A percentile compares a stretch with the other conserved stretches of the same genome.
Evolutionary conservation across 2,888 invertebrate genomes (phyloP).

Genomic region (Mesodorylaimus sp.): DNA sequence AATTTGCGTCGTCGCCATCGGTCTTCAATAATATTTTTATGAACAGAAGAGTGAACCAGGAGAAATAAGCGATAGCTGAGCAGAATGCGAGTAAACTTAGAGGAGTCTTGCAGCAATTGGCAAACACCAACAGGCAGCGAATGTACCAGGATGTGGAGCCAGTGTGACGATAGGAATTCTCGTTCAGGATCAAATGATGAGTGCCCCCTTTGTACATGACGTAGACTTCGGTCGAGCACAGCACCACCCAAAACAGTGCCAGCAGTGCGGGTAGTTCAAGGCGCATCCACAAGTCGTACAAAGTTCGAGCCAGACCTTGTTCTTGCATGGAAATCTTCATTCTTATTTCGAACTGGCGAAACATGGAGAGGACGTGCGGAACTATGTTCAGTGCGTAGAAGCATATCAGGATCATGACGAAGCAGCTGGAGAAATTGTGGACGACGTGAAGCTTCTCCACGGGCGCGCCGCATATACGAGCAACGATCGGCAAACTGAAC

Average conservation of each 20-base stretch:
- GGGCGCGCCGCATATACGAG: conserved; percentile 34
- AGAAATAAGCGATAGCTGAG: conserved; percentile 36
- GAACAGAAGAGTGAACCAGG: conserved; percentile 31
- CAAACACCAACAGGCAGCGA: too few species aligned
- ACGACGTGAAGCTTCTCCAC: conserved; percentile 27
- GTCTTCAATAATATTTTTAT: conserved; percentile 33
- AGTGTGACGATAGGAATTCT: too few species aligned
- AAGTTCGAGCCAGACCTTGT: not conserved
- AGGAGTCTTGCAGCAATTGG: conserved; percentile 21
- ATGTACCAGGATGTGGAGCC: too few species aligned
- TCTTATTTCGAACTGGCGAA: not conserved
- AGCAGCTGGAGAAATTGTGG: conserved; percentile 35
- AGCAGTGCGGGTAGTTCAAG: not conserved
- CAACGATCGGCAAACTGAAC: conserved; percentile 37
- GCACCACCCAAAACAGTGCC: not conserved
- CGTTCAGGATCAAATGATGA: too few species aligned
- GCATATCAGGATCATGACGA: conserved; percentile 32
- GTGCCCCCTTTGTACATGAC: not conserved
- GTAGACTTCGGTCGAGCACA: not conserved
- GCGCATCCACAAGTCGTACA: not conserved
- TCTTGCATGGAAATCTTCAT: too few species aligned
- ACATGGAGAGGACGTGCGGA: conserved; percentile 24
- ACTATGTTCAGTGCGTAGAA: conserved; percentile 33
- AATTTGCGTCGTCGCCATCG: not conserved
- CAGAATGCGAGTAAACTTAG: conserved; percentile 35